phyloP scores from a whole-genome alignment of 1,140 invertebrate species.

The Bradysia coprophila region DNA sequence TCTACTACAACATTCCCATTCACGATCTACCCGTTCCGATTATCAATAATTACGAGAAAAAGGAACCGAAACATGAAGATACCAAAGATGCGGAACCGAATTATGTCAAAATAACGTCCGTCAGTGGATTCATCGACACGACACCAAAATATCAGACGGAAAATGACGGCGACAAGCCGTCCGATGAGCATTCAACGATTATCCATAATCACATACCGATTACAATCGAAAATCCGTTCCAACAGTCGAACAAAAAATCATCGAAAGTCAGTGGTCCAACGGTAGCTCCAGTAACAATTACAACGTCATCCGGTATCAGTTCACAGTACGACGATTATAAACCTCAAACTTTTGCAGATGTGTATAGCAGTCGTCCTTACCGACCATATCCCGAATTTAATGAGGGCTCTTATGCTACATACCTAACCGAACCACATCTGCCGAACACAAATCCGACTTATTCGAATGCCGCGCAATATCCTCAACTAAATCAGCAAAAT shows the following conservation, averaged over 20 bases:
- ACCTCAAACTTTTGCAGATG: too few species aligned
- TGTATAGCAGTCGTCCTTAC: too few species aligned
- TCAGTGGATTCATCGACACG: not conserved
- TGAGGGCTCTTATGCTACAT: too few species aligned
- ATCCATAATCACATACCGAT: constrained; percentile 19
- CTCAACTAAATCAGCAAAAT: too few species aligned
- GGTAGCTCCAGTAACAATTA: too few species aligned
- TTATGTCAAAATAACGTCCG: not conserved
- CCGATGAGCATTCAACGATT: constrained; percentile 13
- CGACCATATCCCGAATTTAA: too few species aligned
- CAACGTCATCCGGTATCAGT: too few species aligned
- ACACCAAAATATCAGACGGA: not conserved
- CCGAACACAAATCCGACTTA: too few species aligned
- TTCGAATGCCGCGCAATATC: too few species aligned
- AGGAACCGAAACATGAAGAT: not conserved
- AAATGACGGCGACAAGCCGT: not conserved
- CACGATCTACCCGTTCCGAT: not conserved
- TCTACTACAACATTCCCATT: not conserved
- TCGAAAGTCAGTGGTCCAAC: not conserved
- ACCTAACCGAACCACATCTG: too few species aligned
- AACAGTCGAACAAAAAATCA: constrained; percentile 8
- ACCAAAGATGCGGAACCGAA: not conserved
- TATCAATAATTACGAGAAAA: not conserved
- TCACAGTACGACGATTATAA: too few species aligned
- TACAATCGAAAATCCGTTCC: constrained; percentile 8